These are phyloP conservation scores for Habrosyne pyritoides DNA, from an alignment of 2,888 invertebrate genomes.

Conservation along the genomic window DNA sequence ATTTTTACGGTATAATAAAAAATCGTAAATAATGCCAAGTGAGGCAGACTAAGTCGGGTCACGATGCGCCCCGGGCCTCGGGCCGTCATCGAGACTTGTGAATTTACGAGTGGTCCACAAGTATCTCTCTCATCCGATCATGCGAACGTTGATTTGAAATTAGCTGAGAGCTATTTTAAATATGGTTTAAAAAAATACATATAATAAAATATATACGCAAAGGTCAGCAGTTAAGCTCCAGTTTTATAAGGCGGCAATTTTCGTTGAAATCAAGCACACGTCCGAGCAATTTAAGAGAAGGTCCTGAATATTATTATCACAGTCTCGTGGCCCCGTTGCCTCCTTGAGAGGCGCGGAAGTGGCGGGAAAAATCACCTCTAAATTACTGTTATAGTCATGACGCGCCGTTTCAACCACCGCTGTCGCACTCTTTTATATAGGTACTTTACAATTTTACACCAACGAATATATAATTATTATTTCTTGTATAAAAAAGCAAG, in stretches of 20 bases:
- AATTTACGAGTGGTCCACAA: conserved; percentile 68
- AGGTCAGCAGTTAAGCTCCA: conserved; percentile 58
- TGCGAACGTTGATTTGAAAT: conserved; percentile 53
- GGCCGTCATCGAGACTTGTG: conserved; percentile 72
- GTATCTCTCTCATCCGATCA: conserved; percentile 57
- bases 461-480: not conserved
- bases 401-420: not conserved
- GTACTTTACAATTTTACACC: not conserved
- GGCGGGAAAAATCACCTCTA: conserved; percentile 51
- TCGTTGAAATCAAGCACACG: conserved; percentile 58
- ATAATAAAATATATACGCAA: conserved; percentile 47
- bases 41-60: conserved; percentile 70
- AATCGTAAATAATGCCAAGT: conserved; percentile 77
- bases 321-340: conserved; percentile 45
- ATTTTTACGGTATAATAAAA: conserved; percentile 78
- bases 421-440: not conserved
- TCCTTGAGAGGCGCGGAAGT: conserved; percentile 51
- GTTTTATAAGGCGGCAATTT: conserved; percentile 57
- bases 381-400: conserved; percentile 44
- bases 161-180: conserved; percentile 35
- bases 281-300: conserved; percentile 62
- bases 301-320: conserved; percentile 64
- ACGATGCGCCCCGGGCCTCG: conserved; percentile 71
- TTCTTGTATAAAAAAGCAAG: too few species aligned
- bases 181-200: conserved; percentile 13